A percentile compares a stretch with the other conserved stretches of the same genome.
These are phyloP conservation scores for Epirrita christyi DNA, from an alignment of 2,888 invertebrate genomes.

Conservation along the genomic window DNA sequence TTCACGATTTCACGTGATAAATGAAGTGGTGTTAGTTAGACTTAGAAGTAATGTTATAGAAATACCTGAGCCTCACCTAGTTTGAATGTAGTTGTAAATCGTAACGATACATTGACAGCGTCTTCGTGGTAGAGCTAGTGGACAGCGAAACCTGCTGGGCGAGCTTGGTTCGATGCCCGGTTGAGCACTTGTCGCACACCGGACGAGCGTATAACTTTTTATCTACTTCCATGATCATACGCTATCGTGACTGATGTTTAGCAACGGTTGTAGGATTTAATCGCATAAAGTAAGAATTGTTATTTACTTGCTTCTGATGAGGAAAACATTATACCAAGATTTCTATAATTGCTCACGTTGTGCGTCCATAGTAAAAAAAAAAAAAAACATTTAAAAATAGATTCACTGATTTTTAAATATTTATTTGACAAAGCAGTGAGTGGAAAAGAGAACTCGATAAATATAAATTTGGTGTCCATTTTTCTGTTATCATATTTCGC, in stretches of 20 bases:
- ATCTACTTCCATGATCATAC: conserved; percentile 46
- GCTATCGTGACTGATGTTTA: conserved; percentile 50
- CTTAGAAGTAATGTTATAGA: too few species aligned
- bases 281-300: too few species aligned
- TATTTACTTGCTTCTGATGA: not conserved
- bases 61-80: not conserved
- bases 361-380: too few species aligned
- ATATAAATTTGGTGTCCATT: too few species aligned
- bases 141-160: conserved; percentile 66
- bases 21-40: conserved; percentile 6
- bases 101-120: conserved; percentile 22
- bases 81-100: conserved; percentile 8
- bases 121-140: conserved; percentile 36
- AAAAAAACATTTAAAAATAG: too few species aligned
- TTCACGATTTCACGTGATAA: conserved; percentile 28
- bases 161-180: conserved; percentile 70
- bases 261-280: conserved; percentile 25
- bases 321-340: too few species aligned
- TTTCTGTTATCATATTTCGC: too few species aligned
- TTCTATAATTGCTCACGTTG: too few species aligned
- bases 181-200: conserved; percentile 60
- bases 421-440: too few species aligned
- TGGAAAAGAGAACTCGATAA: too few species aligned
- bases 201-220: conserved; percentile 49
- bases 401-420: too few species aligned